A percentile compares a stretch with the other conserved stretches of the same genome.
These are phyloP conservation scores for Xenus cinereus DNA, from an alignment of 2,113 vertebrate species.

Conservation along the genomic window DNA sequence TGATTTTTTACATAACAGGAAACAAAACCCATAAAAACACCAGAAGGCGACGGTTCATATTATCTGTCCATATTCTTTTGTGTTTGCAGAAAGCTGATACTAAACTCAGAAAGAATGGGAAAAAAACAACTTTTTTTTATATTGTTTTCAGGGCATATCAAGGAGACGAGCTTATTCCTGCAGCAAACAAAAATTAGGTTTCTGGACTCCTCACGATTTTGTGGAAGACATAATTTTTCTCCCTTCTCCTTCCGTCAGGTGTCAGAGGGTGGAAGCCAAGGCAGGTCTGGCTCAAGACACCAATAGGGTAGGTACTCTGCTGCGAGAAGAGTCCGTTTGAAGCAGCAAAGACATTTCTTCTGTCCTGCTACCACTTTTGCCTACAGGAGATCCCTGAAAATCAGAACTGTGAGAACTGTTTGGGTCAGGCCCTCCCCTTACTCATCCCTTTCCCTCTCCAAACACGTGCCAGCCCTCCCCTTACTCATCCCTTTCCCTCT, in stretches of 20 bases:
- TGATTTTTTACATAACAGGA: background rate
- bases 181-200: background rate
- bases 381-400: background rate
- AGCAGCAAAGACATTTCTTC: background rate
- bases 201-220: background rate
- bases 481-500: background rate
- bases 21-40: rapidly evolving
- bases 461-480: background rate
- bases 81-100: background rate
- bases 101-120: background rate
- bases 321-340: background rate
- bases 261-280: background rate
- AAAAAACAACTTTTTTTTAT: background rate
- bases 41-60: background rate
- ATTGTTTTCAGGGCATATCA: background rate
- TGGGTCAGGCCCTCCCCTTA: background rate
- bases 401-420: background rate
- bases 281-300: background rate
- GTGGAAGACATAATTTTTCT: background rate
- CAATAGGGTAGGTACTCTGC: background rate
- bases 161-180: background rate
- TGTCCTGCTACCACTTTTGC: background rate
- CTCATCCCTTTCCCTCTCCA: background rate
- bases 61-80: background rate
- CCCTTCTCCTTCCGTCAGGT: background rate